Evolutionary conservation across 2,113 vertebrate species (phyloP).

Genomic region (Trematomus loennbergii): DNA sequence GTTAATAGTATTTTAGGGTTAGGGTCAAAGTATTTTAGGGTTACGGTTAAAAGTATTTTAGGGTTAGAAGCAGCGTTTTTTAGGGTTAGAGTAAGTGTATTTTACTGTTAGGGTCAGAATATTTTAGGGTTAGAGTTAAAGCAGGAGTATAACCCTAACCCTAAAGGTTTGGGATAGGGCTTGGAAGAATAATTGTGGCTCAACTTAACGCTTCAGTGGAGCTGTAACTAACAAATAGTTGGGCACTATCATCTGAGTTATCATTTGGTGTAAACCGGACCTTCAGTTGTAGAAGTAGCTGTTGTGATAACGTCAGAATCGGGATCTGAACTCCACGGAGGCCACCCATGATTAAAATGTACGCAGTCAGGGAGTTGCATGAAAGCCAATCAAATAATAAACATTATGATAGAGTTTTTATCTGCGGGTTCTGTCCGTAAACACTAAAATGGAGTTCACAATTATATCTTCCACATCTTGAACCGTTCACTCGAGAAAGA

Average conservation of each 20-base stretch:
- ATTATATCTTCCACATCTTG: slow-evolving; percentile 38
- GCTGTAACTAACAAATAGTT: background rate
- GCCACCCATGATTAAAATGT: slow-evolving; percentile 39
- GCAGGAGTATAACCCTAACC: too few species aligned
- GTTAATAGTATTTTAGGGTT: too few species aligned
- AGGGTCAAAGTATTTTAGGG: too few species aligned
- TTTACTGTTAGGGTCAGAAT: too few species aligned
- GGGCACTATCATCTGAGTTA: background rate
- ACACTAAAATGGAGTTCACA: slow-evolving; percentile 37
- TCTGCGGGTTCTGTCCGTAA: slow-evolving; percentile 29
- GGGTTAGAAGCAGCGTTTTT: too few species aligned
- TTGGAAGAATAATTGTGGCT: background rate
- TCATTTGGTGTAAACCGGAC: slow-evolving; percentile 6
- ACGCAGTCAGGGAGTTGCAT: background rate
- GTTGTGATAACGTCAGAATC: background rate
- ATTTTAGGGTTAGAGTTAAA: too few species aligned
- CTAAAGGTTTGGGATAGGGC: background rate
- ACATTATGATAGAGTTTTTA: slow-evolving; percentile 33
- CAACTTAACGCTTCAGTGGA: background rate
- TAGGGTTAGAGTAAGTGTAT: too few species aligned
- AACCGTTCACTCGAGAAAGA: slow-evolving; percentile 23
- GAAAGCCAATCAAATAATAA: slow-evolving; percentile 37
- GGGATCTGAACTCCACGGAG: slow-evolving; percentile 6
- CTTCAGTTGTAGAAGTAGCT: background rate
- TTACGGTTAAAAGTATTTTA: too few species aligned